Evolutionary conservation across 2,888 invertebrate species (phyloP), one percentile per base, ranked within the genome.

Genomic region (Lycophotia porphyrea): DNA sequence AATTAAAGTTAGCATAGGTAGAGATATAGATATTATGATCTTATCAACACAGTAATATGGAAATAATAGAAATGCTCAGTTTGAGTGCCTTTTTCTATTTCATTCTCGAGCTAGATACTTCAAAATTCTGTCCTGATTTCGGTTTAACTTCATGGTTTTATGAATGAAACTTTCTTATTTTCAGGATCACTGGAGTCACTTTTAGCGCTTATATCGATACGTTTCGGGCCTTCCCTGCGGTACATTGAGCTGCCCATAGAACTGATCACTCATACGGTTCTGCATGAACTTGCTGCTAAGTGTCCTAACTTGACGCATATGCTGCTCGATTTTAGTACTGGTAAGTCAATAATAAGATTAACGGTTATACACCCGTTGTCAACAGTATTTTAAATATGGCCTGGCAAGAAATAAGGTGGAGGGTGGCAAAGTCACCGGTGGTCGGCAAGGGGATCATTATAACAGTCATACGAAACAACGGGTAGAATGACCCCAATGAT

Each of bases 171-270:
- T 15, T 15, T 27, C 4, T 36, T 11, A 34, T 92, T 97, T 91
- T 44, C 92, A 96, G 97, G 98, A 47, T 99, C 98, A 0, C 94
- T 99, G 87, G 99, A 99, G 91, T 98, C 98, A 34, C 97, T 99
- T 24, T 93, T 99, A 82, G 98, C 98, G 2, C 96, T 99, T 74
- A 98, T 99, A 89, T 98, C 99, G 71, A 97, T 98, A 80, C 97
- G 99, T 79, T 99, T 99, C 91, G 98, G 98, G 0, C 97, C 99
- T 5, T 98, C 99, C 0, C 94, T 99, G 88, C 97, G 98, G 60
- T 99, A 99, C 94, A 98, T 99, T 85, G 99, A 99, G 93, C 96
- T 99, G 72, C 99, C 99, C 0, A 99, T 99, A 88, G 99, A 99
- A 93, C 95, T 99, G 84, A 99, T 99, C 88, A 99, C 99, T 0